Evolutionary conservation across 37 sponge, comb jelly and placozoan species (phyloP).

Genomic region (Agelas oroides): DNA sequence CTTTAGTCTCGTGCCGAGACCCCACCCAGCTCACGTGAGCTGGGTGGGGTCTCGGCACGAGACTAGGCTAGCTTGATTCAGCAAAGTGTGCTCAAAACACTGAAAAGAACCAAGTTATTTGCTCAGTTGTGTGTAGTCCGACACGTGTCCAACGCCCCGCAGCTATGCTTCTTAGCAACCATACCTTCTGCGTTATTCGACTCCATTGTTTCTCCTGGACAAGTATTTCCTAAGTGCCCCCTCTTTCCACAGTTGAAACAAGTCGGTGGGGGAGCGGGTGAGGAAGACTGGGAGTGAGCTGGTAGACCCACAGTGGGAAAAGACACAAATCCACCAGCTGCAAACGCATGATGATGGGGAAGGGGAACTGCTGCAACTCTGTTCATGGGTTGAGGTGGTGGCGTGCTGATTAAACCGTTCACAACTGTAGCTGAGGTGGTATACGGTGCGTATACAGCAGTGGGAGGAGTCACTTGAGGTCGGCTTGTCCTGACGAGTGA

Average conservation of each 20-base stretch:
- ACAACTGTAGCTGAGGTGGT: neutral
- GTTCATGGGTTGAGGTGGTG: neutral
- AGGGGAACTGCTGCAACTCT: neutral
- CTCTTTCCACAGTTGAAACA: conserved; percentile 81
- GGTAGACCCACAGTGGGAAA: neutral
- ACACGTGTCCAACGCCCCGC: too few relatives aligned
- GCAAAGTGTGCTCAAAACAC: too few relatives aligned
- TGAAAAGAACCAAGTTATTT: too few relatives aligned
- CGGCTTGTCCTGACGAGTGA: neutral
- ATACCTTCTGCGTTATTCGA: conserved; percentile 25
- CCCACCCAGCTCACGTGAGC: too few relatives aligned
- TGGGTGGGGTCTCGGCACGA: too few relatives aligned
- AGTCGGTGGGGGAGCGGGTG: conserved; percentile 16
- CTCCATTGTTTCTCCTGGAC: conserved; percentile 45
- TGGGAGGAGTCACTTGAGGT: neutral
- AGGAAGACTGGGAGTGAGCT: neutral
- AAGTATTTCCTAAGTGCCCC: conserved; percentile 65
- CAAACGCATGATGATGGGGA: neutral
- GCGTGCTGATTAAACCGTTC: conserved; percentile 27
- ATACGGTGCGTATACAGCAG: neutral
- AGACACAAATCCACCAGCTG: neutral
- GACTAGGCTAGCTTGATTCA: too few relatives aligned
- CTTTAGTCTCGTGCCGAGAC: too few relatives aligned
- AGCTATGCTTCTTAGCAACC: too few relatives aligned
- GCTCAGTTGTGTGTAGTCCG: too few relatives aligned